Evolutionary conservation across 2,888 invertebrate genomes (phyloP), one percentile per base, ranked within the genome.

Genomic region (Acronicta psi): DNA sequence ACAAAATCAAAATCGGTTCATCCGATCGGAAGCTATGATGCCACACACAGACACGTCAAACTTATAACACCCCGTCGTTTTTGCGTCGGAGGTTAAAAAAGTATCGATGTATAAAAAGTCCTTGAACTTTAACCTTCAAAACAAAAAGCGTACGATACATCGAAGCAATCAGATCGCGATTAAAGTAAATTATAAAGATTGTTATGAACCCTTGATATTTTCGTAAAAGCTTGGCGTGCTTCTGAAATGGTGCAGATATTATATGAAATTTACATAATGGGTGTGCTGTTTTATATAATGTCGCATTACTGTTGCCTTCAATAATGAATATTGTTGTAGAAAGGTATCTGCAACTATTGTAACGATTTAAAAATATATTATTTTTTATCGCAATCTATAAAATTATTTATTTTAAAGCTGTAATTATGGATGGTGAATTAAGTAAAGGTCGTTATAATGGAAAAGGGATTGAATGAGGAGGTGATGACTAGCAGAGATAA

Each of bases 151-250:
- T 59, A 37, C 64, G 31, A 49, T 50, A 62, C 52, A 65, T 73
- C 57, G 60, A 58, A 73, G 54, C 50, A 76, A 76, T 73, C 69
- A 67, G 51, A 23, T 40, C 29, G 17, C 51, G 43, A 73, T 69
- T 72, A 58, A 61, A 61, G 46, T 36, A 60, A 76, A 63, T 29
- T 59, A 63, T 44, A 29, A 54, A 73, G 57, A 69, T 69, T 52
- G 61, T 63, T 75, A 46, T 75, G 75, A 75, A 75, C 75, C 66
- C 54, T 65, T 68, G 78, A 62, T 75, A 77, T 75, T 69, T 75
- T 69, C 57, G 54, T 61, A 42, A 69, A 77, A 69, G 69, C 59
- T 16, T 69, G 43, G 78, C 78, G 75, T 75, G 72, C 20, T 71
- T 58, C 16, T 53, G 52, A 44, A 53, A 53, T 25, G 34, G 59